Conservation (phyloP, 2,113 vertebrate genomes). For the Psilopsiagon aymara region DNA sequence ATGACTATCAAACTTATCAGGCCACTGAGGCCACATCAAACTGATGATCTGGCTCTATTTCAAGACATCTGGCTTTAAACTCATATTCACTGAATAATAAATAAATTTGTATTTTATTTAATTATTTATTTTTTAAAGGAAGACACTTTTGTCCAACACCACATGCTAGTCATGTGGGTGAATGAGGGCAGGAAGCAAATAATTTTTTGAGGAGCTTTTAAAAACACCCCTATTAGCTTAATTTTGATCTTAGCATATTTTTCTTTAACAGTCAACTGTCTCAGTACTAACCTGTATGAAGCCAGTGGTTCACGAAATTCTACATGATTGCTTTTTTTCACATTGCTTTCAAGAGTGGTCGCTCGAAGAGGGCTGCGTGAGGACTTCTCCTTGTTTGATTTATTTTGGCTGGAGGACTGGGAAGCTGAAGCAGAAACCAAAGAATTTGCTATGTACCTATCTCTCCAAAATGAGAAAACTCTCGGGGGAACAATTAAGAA, state of each 20-base stretch:
- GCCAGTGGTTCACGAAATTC: conserved; percentile 88
- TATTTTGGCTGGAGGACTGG: conserved; percentile 73
- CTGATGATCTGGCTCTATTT: background rate
- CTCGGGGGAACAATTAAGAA: background rate
- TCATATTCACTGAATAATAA: background rate
- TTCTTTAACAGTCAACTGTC: background rate
- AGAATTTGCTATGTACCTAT: conserved; percentile 62
- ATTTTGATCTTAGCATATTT: background rate
- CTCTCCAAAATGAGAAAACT: conserved; percentile 68
- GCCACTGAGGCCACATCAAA: background rate
- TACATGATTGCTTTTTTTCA: conserved; percentile 81
- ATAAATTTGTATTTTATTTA: background rate
- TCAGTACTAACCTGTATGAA: conserved; percentile 83
- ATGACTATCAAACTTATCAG: background rate
- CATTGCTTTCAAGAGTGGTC: conserved; percentile 90
- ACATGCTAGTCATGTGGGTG: background rate
- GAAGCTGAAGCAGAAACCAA: conserved; percentile 68
- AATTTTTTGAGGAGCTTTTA: background rate
- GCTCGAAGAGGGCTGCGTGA: conserved; percentile 90
- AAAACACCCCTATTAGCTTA: background rate
- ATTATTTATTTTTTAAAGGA: background rate
- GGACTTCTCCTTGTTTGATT: conserved; percentile 82
- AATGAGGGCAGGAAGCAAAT: background rate
- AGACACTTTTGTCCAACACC: background rate
- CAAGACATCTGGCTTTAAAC: background rate